Conservation (phyloP, 1,140 invertebrate species). For the Heterodera schachtii region DNA sequence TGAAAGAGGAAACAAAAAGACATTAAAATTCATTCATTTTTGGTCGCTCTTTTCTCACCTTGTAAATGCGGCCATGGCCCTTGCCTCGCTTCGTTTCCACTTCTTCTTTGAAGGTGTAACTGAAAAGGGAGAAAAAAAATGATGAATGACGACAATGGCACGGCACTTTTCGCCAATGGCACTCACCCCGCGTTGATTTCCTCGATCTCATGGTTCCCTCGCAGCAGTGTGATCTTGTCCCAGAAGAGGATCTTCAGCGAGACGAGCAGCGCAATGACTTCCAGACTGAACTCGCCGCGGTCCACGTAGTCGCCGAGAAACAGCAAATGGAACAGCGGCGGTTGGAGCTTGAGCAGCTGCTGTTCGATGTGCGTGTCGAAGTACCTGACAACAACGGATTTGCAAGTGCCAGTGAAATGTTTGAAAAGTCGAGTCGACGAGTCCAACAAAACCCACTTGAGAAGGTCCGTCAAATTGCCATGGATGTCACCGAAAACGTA, state of each 20-base stretch:
- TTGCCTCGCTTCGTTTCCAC: constrained; percentile 1
- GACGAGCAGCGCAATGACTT: constrained; percentile 71
- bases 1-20: neutral
- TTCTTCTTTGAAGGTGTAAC: constrained; percentile 10
- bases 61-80: neutral
- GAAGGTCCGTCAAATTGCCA: constrained; percentile 1
- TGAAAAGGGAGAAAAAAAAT: neutral
- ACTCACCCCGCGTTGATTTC: constrained; percentile 22
- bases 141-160: neutral
- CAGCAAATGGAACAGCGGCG: constrained; percentile 5
- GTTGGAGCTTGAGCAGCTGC: neutral
- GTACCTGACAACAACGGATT: neutral
- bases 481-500: constrained; percentile 18
- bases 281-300: constrained; percentile 77
- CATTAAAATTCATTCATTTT: neutral
- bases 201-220: constrained; percentile 19
- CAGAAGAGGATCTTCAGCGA: constrained; percentile 70
- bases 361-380: neutral
- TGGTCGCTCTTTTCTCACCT: neutral
- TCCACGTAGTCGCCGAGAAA: constrained; percentile 22
- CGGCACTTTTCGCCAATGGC: neutral
- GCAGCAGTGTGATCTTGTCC: constrained; percentile 72
- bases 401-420: no score
- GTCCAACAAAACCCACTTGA: constrained; percentile 36
- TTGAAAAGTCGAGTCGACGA: neutral